Evolutionary conservation across 2,888 invertebrate genomes (phyloP).

Genomic region (Tetranychus truncatus): DNA sequence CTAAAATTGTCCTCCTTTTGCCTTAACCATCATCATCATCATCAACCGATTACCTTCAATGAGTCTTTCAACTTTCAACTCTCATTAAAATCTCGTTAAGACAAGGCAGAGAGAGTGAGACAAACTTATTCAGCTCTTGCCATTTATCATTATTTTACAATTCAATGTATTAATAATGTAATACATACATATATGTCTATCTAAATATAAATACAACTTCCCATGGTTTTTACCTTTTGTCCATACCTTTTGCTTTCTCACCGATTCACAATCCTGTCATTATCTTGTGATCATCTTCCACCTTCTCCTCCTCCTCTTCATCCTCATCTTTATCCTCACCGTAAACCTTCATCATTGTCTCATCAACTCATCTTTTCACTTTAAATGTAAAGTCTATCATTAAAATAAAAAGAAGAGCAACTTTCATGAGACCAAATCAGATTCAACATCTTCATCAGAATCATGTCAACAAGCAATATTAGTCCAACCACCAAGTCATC

Average conservation of each 20-base stretch:
- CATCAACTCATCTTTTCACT: slow-evolving; percentile 9
- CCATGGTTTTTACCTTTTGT: slow-evolving; percentile 2
- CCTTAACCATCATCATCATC: background rate
- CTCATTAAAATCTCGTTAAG: background rate
- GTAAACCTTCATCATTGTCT: background rate
- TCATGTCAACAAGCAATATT: background rate
- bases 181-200: too few species aligned
- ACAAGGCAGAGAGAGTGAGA: too few species aligned
- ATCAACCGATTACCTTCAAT: background rate
- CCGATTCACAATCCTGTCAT: background rate
- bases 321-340: background rate
- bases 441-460: background rate
- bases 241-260: slow-evolving; percentile 4
- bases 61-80: background rate
- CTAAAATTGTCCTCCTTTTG: too few species aligned
- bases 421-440: background rate
- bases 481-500: background rate
- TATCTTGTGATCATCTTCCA: background rate
- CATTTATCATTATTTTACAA: background rate
- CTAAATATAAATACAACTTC: background rate
- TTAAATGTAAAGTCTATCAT: slow-evolving; percentile 8
- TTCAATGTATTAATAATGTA: background rate
- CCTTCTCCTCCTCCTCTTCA: background rate
- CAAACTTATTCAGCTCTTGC: background rate
- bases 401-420: slow-evolving; percentile 7